Evolutionary conservation across 2,113 vertebrate species (phyloP), one percentile per base, ranked within the genome.

Genomic region (Ariopsis seemanni): DNA sequence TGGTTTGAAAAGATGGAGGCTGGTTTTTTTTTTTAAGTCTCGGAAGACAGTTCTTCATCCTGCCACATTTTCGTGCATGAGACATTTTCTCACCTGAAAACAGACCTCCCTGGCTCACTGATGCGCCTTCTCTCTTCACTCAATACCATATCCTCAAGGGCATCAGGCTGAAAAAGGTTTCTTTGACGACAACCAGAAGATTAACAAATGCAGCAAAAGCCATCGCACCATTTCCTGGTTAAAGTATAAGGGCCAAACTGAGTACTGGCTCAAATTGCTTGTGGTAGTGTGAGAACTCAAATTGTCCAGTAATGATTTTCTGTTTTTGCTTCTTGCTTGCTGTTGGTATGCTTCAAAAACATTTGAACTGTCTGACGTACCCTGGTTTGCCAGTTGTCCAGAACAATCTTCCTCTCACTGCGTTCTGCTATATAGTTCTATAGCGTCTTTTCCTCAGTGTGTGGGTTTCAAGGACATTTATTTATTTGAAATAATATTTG

Each of bases 181-280:
- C 48, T 55, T 72, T 74, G 50, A 25, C 22, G n/a, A 65, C 50
- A 27, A n/a, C 67, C 18, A 67, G 60, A 86, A 42, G 48, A 65
- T 17, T 12, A 58, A 67, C 71, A 69, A 79, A 67, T 10, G 5
- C 17, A 42, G 50, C 17, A n/a, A 87, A 84, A 88, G 57, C 86
- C 60, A 55, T 57, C 58, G 30, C 18, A 81, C 69, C 65, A 6
- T 67, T 74, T 84, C 62, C 60, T 84, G 60, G 20, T 84, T 72
- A 78, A 57, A 82, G 48, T 83, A 22, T 83, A 27, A 63, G 57
- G 30, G n/a, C 48, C 85, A 78, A 27, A 84, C 25, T 84, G 87
- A 84, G 84, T 55, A 2, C 69, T 20, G 60, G 69, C 50, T n/a
- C 53, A 69, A 88, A 77, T 79, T 22, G 57, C 81, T 83, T 58